These are phyloP conservation scores for Phrynocephalus versicolor DNA, from an alignment of 2,113 vertebrate species.

Conservation along the genomic window DNA sequence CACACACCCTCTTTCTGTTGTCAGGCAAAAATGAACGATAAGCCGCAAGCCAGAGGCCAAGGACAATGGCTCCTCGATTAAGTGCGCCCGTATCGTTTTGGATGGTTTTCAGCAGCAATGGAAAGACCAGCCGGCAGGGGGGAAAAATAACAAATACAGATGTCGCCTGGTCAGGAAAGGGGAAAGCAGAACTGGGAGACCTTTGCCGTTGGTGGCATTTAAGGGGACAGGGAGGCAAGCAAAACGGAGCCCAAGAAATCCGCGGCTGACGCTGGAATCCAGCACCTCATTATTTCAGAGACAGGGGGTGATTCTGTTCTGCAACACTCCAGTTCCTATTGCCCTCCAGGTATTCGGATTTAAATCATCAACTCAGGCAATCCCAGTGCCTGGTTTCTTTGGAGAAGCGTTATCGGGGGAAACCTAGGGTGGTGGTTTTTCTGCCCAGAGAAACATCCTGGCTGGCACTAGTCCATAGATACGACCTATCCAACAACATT, in stretches of 20 bases:
- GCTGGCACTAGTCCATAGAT: too few relatives aligned
- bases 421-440: too few relatives aligned
- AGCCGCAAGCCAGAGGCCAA: slow-evolving; percentile 1
- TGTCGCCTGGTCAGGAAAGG: accelerated
- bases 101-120: background rate
- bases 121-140: background rate
- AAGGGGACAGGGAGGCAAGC: background rate
- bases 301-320: background rate
- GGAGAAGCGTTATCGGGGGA: too few relatives aligned
- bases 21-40: background rate
- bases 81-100: background rate
- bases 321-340: too few relatives aligned
- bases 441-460: too few relatives aligned
- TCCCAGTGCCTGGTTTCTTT: too few relatives aligned
- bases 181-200: background rate
- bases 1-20: accelerated
- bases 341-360: too few relatives aligned
- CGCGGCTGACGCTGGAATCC: slow-evolving; percentile 5
- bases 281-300: background rate
- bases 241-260: background rate
- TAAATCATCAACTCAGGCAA: too few relatives aligned
- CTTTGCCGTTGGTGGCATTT: background rate
- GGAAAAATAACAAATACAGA: background rate
- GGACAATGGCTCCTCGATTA: background rate
- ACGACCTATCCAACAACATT: too few relatives aligned